A percentile compares a stretch with the other conserved stretches of the same genome.
Conservation (phyloP, 2,797 vertebrate species). For the Neostethus bicornis region DNA sequence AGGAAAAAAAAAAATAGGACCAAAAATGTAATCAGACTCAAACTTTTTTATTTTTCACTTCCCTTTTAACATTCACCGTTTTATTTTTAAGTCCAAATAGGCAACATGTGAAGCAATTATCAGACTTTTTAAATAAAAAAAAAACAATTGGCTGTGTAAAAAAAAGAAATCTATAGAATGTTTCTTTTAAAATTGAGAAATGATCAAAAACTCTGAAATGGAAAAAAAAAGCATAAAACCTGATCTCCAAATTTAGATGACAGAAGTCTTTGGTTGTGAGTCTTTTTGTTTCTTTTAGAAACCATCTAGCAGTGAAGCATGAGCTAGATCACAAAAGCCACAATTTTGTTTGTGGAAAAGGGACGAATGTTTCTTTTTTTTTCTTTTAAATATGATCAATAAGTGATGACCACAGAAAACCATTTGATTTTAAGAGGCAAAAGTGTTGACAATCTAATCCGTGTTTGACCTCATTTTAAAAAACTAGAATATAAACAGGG, state of each 20-base stretch:
- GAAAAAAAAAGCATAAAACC: constrained; percentile 13
- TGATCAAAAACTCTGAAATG: constrained; percentile 17
- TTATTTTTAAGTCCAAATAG: constrained; percentile 62
- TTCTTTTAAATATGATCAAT: constrained; percentile 38
- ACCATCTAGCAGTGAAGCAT: constrained; percentile 26
- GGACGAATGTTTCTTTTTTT: constrained; percentile 37
- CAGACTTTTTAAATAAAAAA: constrained; percentile 48
- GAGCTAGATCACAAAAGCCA: constrained; percentile 67
- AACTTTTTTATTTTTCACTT: constrained; percentile 60
- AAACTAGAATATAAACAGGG: constrained; percentile 45
- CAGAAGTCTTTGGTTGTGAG: constrained; percentile 61
- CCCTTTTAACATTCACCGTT: constrained; percentile 63
- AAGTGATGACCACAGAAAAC: constrained; percentile 36
- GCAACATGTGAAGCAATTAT: constrained; percentile 73
- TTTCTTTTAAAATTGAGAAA: constrained; percentile 22
- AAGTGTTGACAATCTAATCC: constrained; percentile 69
- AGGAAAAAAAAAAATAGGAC: constrained; percentile 3
- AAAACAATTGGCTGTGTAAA: constrained; percentile 19
- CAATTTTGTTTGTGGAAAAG: constrained; percentile 46
- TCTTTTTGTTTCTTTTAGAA: constrained; percentile 29
- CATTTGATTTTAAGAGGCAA: constrained; percentile 54
- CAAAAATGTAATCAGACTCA: constrained; percentile 27
- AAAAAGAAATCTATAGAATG: constrained; percentile 21
- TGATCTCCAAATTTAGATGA: constrained; percentile 32
- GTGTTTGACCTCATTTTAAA: constrained; percentile 42